Conservation (phyloP, 2,888 invertebrate genomes). For the Pelosia muscerda region DNA sequence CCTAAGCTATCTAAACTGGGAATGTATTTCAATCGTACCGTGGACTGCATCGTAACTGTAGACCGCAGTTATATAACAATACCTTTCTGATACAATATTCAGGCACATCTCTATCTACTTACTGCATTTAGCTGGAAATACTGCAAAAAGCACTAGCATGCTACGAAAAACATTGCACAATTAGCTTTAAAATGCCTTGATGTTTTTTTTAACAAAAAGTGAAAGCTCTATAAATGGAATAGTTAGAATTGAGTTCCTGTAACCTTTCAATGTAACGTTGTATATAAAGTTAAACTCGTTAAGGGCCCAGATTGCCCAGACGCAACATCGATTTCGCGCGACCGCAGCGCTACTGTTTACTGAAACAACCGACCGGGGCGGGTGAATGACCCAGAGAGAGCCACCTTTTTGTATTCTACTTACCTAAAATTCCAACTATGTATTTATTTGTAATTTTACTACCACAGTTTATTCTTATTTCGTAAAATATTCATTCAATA, state of each 20-base stretch:
- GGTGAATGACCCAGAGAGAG: too few species aligned
- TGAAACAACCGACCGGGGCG: too few species aligned
- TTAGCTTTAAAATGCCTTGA: neutral
- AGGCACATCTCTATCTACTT: neutral
- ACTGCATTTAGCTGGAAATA: neutral
- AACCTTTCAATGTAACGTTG: conserved; percentile 18
- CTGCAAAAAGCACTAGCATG: too few species aligned
- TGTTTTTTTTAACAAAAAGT: neutral
- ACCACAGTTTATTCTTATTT: too few species aligned
- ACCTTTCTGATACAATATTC: neutral
- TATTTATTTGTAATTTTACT: too few species aligned
- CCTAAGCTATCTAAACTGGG: neutral
- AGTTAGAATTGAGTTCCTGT: neutral
- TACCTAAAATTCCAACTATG: too few species aligned
- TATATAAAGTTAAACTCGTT: conserved; percentile 46
- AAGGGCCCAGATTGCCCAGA: too few species aligned
- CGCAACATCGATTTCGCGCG: too few species aligned
- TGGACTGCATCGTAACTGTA: too few species aligned
- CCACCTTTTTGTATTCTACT: too few species aligned
- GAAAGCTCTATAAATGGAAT: neutral
- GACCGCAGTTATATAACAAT: neutral
- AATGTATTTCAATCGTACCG: neutral
- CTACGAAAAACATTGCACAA: neutral
- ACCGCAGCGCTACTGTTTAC: too few species aligned
- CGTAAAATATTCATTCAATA: too few species aligned